Base-by-base conservation (phyloP, 1,140 invertebrate genomes). In the Pararge aegeria region DNA sequence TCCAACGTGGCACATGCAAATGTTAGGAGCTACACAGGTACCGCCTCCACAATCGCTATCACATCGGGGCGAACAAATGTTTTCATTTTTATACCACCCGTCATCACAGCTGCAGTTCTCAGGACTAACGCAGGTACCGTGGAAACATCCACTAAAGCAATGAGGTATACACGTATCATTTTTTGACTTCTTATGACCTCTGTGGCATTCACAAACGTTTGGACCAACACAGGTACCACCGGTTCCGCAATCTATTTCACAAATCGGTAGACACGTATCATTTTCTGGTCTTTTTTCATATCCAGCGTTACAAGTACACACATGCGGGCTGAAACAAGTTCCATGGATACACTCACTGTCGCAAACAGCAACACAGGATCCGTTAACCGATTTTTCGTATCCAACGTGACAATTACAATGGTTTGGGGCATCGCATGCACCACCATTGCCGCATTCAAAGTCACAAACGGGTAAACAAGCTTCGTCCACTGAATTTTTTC, bases 81-180 rank as follows among this genome's bases (percentile, higher is more conserved):
- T 29, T 12, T 48, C 37, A 6, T 62, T 61, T 16, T 64, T 65
- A 49, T 55, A 16, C 54, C 73, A 75, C 73, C 92, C 81, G 15
- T 56, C 13, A 53, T 75, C 37, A 61, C 85, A 87, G 37, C 63
- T 42, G 24, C 91, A 92, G 2, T 62, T 73, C 34, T 91, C 81
- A n/a, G 91, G 91, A 27, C 66, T 69, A 4, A 73, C 55, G 58
- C 92, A 92, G 3, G 52, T 68, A 2, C 86, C 91, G 42, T 91
- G 81, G 0, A 63, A 15, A 62, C 91, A 93, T 13, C 91, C 89
- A 40, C 75, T 78, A 1, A 90, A 84, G 69, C 93, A 93, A 29
- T 90, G 84, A 5, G 78, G 72, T 37, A 56, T 16, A 46, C 75
- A 78, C 10, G 51, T 55, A 29, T 66, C 60, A 12, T 48, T 61